Evolutionary conservation across 2,888 invertebrate species (phyloP).

Genomic region (Macrophya annulata): DNA sequence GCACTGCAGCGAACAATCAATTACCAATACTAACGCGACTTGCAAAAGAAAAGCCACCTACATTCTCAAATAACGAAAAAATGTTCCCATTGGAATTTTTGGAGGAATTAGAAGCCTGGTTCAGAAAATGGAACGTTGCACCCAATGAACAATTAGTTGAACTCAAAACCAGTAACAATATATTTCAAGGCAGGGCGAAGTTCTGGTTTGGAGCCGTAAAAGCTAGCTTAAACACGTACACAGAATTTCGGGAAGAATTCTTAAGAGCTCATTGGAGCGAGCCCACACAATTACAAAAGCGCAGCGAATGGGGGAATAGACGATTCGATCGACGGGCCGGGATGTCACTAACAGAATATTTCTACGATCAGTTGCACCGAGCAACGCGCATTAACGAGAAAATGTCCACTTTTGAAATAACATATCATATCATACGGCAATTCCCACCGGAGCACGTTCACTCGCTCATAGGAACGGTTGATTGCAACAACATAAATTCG

Average conservation of each 20-base stretch:
- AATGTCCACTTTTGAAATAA: not conserved
- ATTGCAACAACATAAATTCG: not conserved
- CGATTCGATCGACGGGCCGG: not conserved
- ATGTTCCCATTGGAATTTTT: too few relatives aligned
- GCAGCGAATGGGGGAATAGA: not conserved
- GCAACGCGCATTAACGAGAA: not conserved
- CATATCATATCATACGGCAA: not conserved
- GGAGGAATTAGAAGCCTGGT: too few relatives aligned
- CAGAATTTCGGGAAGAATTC: not conserved
- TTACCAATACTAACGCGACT: too few relatives aligned
- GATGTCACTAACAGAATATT: not conserved
- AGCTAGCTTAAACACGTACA: too few relatives aligned
- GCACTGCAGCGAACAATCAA: too few relatives aligned
- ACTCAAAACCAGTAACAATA: too few relatives aligned
- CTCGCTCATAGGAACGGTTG: not conserved
- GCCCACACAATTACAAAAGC: not conserved
- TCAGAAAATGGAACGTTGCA: too few relatives aligned
- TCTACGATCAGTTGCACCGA: constrained; percentile 27
- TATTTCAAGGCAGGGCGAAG: too few relatives aligned
- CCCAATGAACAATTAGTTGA: too few relatives aligned
- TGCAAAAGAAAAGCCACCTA: too few relatives aligned
- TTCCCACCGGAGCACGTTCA: not conserved
- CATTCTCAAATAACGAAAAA: too few relatives aligned
- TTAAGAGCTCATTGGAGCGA: not conserved
- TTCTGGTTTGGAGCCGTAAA: too few relatives aligned